Base-by-base conservation (phyloP, 2,888 invertebrate genomes). In the Drosophila monieri region DNA sequence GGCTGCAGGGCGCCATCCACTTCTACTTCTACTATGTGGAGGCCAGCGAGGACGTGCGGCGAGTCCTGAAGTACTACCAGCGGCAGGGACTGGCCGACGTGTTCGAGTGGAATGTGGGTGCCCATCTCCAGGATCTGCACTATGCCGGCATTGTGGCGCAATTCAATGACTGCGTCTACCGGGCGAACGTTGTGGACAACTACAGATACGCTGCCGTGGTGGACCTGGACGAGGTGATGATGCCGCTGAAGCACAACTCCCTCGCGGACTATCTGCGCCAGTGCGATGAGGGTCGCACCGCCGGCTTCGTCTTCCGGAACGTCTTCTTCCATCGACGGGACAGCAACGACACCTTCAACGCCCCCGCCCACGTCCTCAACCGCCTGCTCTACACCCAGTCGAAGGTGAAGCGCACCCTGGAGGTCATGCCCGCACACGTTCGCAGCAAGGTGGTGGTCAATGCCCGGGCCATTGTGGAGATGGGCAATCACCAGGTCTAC, bases 141-240 rank as follows among this genome's bases (percentile, higher is more conserved):
- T 90, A 91, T 1, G 96, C 96, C 85, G 97, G 97, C 0, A 93
- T 96, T 70, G 97, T 97, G 89, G 97, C 97, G 0, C 97, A 97
- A 39, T 94, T 97, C 85, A 97, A 98, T 91, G 97, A 98, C 92
- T 98, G 98, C 91, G 93, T 97, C 14, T 97, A 97, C 92, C 94
- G 97, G 74, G 96, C 96, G 55, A 97, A 97, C 95, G 94, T 96
- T 66, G 90, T 92, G 61, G 90, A 92, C 64, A 92, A 92, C 47
- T 95, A 95, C 78, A 95, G 95, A 60, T 97, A 97, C 92, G 93
- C 97, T 14, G 94, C 96, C 3, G 94, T 97, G 53, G 94, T 97
- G 54, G 97, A 97, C 90, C 93, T 97, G 68, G 98, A 98, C 88
- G 98, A 98, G 90, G 95, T 95, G 85, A 94, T 97, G 74, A 93